These are phyloP conservation scores for Seira musarum DNA, from an alignment of 2,888 invertebrate genomes.

Conservation along the genomic window DNA sequence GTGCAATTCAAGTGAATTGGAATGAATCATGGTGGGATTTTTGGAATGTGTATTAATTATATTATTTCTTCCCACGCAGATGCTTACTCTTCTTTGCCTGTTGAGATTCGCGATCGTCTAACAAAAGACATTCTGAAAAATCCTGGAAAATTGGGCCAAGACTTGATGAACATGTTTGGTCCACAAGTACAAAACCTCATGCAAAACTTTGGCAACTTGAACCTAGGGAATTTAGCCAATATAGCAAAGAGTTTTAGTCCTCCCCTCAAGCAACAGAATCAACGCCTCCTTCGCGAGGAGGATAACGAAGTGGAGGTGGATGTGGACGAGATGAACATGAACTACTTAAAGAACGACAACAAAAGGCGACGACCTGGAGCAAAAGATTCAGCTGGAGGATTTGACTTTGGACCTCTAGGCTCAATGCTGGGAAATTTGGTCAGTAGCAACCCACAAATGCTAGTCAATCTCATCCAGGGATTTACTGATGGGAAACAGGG, in stretches of 20 bases:
- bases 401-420: slow-evolving; percentile 65
- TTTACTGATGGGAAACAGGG: slow-evolving; percentile 47
- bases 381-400: slow-evolving; percentile 30
- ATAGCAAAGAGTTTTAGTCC: slow-evolving; percentile 33
- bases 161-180: slow-evolving; percentile 63
- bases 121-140: slow-evolving; percentile 65
- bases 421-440: slow-evolving; percentile 64
- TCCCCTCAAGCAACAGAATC: not conserved
- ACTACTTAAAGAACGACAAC: slow-evolving; percentile 59
- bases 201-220: slow-evolving; percentile 30
- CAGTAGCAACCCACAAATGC: slow-evolving; percentile 66
- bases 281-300: not conserved
- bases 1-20: slow-evolving; percentile 30
- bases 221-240: slow-evolving; percentile 33
- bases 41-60: too few relatives aligned
- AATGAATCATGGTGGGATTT: not conserved
- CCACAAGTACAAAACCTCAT: slow-evolving; percentile 66
- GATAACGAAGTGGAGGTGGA: slow-evolving; percentile 60
- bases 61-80: slow-evolving; percentile 60
- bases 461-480: slow-evolving; percentile 62
- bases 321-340: slow-evolving; percentile 62
- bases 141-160: slow-evolving; percentile 64
- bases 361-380: slow-evolving; percentile 16
- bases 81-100: slow-evolving; percentile 66
- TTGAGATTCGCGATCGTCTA: slow-evolving; percentile 66